phyloP scores from a whole-genome alignment of 2,797 vertebrate species.

The Lemur catta region DNA sequence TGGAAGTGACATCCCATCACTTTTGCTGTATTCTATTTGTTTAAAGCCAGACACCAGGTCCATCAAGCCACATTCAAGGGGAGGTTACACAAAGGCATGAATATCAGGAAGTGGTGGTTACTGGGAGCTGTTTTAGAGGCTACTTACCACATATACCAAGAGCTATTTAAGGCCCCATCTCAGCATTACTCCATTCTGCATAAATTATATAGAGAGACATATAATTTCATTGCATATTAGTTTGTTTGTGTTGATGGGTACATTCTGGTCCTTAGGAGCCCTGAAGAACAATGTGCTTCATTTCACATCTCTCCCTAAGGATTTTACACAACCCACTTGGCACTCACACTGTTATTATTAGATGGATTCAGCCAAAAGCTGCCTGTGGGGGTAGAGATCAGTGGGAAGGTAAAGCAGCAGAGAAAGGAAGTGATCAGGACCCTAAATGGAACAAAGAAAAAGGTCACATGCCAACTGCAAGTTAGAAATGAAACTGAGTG shows the following conservation, averaged over 20 bases:
- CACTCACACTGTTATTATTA: slow-evolving; percentile 35
- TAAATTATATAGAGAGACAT: background rate
- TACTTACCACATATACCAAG: background rate
- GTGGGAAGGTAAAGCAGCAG: background rate
- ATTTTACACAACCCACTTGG: slow-evolving; percentile 47
- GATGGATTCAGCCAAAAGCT: background rate
- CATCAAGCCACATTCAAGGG: background rate
- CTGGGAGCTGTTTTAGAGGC: background rate
- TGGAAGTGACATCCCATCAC: background rate
- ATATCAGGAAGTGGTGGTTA: background rate
- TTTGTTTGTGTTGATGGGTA: slow-evolving; percentile 1
- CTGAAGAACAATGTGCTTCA: slow-evolving; percentile 22
- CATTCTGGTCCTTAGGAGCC: slow-evolving; percentile 1
- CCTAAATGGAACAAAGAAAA: slow-evolving; percentile 26
- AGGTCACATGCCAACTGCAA: slow-evolving; percentile 14
- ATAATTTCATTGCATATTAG: background rate
- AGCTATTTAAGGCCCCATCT: background rate
- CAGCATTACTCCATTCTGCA: background rate
- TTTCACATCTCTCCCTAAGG: slow-evolving; percentile 18
- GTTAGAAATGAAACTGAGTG: slow-evolving; percentile 13
- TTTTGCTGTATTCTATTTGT: background rate
- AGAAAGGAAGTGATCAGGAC: slow-evolving; percentile 44
- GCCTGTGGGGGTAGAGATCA: background rate
- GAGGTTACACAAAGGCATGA: too few species aligned
- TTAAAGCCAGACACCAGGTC: background rate